Evolutionary conservation across 2,888 invertebrate genomes (phyloP).

Genomic region (Parascotia fuliginaria): DNA sequence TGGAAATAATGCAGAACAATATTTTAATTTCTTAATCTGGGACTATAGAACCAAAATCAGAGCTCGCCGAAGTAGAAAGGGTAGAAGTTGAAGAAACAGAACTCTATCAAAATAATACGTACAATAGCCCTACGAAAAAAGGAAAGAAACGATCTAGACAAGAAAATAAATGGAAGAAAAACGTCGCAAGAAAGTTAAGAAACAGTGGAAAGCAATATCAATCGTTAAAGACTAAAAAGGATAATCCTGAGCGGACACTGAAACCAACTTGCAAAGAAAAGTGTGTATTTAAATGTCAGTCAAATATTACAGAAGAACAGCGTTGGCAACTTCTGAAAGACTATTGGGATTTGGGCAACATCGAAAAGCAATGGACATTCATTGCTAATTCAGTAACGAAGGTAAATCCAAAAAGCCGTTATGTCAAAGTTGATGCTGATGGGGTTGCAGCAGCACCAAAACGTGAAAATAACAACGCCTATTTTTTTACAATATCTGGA

Average conservation of each 20-base stretch:
- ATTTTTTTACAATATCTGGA: constrained; percentile 10
- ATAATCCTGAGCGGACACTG: not conserved
- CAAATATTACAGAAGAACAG: constrained; percentile 8
- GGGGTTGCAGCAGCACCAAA: no score
- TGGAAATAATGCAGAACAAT: constrained; percentile 1
- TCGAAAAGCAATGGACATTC: constrained; percentile 7
- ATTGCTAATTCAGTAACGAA: constrained; percentile 1
- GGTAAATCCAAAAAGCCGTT: constrained; percentile 7
- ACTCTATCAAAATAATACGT: not conserved
- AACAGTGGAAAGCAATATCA: constrained; percentile 7
- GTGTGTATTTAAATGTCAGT: constrained; percentile 12
- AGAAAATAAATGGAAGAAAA: constrained; percentile 9
- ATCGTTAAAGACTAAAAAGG: constrained; percentile 5
- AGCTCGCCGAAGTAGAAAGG: not conserved
- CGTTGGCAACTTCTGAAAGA: constrained; percentile 6
- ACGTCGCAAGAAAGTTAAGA: constrained; percentile 8
- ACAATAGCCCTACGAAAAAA: not conserved
- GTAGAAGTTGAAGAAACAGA: not conserved
- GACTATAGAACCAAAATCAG: not conserved
- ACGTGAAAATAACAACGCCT: constrained; percentile 9
- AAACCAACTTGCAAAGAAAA: constrained; percentile 12
- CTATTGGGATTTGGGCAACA: constrained; percentile 11
- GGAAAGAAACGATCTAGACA: not conserved
- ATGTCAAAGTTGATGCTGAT: constrained; percentile 10
- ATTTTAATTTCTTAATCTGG: not conserved